Evolutionary conservation across 2,797 vertebrate species (phyloP).

Genomic region (Oryzias sinensis): DNA sequence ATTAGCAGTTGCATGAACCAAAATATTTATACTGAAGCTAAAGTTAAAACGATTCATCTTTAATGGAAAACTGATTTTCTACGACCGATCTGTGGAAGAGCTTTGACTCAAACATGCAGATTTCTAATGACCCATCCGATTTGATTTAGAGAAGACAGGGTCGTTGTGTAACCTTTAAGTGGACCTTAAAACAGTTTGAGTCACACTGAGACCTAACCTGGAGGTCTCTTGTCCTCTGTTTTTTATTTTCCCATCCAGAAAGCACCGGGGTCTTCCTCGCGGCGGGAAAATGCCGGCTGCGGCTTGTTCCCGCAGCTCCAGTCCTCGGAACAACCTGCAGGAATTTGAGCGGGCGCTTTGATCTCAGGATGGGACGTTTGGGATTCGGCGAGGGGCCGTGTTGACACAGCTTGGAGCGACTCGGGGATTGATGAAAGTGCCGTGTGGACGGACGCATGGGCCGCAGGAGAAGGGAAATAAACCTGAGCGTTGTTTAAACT

Average conservation of each 20-base stretch:
- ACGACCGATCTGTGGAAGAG: too few species aligned
- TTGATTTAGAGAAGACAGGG: too few species aligned
- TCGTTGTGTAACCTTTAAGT: too few species aligned
- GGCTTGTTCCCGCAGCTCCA: conserved; percentile 49
- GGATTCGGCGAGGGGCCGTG: conserved; percentile 43
- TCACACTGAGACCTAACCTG: not conserved
- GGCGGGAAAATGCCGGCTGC: conserved; percentile 57
- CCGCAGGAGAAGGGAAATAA: conserved; percentile 55
- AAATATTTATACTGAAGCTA: too few species aligned
- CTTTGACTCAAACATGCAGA: too few species aligned
- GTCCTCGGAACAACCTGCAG: conserved; percentile 65
- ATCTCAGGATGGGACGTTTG: conserved; percentile 53
- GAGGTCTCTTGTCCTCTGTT: conserved; percentile 5
- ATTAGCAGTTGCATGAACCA: too few species aligned
- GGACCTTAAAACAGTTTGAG: too few species aligned
- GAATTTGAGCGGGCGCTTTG: conserved; percentile 55
- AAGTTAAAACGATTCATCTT: too few species aligned
- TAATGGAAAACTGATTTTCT: too few species aligned
- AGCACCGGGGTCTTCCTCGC: conserved; percentile 27
- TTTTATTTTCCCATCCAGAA: conserved; percentile 17
- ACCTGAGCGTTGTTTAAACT: conserved; percentile 45
- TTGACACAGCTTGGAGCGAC: conserved; percentile 69
- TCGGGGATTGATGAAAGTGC: conserved; percentile 56
- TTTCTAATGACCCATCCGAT: too few species aligned
- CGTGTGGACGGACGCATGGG: conserved; percentile 45